Evolutionary conservation across 2,888 invertebrate species (phyloP), one percentile per base, ranked within the genome.

Genomic region (Drosophila emarginata): DNA sequence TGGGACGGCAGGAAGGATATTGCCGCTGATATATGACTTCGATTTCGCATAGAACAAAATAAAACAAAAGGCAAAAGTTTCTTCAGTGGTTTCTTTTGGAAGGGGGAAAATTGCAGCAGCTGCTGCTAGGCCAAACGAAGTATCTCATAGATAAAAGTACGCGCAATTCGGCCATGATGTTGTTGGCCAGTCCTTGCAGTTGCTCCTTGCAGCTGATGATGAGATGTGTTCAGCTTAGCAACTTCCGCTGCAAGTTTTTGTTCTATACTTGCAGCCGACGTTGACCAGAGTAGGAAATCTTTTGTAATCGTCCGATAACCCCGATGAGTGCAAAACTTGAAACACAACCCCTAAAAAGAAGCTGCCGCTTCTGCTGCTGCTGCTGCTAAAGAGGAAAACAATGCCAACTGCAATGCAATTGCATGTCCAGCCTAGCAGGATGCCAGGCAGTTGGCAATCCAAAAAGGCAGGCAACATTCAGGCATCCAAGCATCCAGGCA

Each of bases 241-340:
- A 84, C 87, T 79, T 83, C 82, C 87, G 84, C 74, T 87, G 87
- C 87, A 86, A 76, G 67, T 64, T 62, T 64, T 64, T 71, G 59
- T 65, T 76, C 66, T 69, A 72, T 64, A 64, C 59, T 68, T 61
- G 60, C 45, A 15, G 62, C 61, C 52, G 59, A 50, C 50, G 73
- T 57, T 85, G 84, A 88, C 82, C 80, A 85, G 62, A 72, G 71
- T 56, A 77, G 88, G 80, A 86, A 88, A 79, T 88, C 87, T 79
- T 86, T 88, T 88, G 88, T 88, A 79, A 79, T 89, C 87, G 87
- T 80, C 65, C 87, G 84, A 88, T 88, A 89, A 87, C 89, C 86
- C 84, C 80, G 76, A 52, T 66, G 63, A 76, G 71, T 50, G 67
- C 64, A 77, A 68, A 87, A 83, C 82, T 81, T 77, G 82, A 83